Evolutionary conservation across 1,140 invertebrate genomes (phyloP).

Genomic region (Lucilia cuprina): DNA sequence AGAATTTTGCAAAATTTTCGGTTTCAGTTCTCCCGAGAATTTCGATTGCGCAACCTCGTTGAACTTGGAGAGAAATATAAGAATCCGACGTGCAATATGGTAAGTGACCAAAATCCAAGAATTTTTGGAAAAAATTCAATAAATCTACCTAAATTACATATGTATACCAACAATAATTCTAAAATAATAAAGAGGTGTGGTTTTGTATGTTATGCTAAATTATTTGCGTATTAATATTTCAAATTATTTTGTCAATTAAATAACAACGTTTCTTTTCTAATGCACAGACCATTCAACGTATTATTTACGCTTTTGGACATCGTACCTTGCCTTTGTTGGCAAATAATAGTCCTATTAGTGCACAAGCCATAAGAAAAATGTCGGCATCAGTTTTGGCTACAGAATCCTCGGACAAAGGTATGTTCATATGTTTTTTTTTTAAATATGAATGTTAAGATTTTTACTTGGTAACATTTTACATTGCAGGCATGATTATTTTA

Average conservation of each 20-base stretch:
- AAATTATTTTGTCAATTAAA: not conserved
- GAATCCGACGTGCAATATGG: slow-evolving; percentile 28
- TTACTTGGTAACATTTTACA: not conserved
- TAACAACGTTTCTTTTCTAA: not conserved
- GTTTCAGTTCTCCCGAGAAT: slow-evolving; percentile 17
- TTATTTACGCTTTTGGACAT: slow-evolving; percentile 54
- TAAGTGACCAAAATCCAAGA: slow-evolving; percentile 11
- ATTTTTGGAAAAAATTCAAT: not conserved
- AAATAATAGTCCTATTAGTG: slow-evolving; percentile 41
- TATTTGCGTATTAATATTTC: not conserved
- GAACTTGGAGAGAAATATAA: slow-evolving; percentile 6
- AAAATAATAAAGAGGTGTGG: not conserved
- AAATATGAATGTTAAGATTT: not conserved
- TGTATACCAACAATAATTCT: not conserved
- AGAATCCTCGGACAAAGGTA: slow-evolving; percentile 55
- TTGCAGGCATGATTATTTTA: slow-evolving; percentile 80
- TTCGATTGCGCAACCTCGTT: slow-evolving; percentile 35
- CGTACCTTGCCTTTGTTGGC: slow-evolving; percentile 49
- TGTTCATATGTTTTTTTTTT: not conserved
- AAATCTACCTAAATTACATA: not conserved
- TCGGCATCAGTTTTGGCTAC: slow-evolving; percentile 51
- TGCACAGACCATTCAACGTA: slow-evolving; percentile 56
- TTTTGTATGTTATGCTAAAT: not conserved
- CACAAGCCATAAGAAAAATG: slow-evolving; percentile 46
- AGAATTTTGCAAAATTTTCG: not conserved